These are phyloP conservation scores for Tonatia bakeri DNA, from an alignment of 2,113 vertebrate genomes.

Conservation along the genomic window DNA sequence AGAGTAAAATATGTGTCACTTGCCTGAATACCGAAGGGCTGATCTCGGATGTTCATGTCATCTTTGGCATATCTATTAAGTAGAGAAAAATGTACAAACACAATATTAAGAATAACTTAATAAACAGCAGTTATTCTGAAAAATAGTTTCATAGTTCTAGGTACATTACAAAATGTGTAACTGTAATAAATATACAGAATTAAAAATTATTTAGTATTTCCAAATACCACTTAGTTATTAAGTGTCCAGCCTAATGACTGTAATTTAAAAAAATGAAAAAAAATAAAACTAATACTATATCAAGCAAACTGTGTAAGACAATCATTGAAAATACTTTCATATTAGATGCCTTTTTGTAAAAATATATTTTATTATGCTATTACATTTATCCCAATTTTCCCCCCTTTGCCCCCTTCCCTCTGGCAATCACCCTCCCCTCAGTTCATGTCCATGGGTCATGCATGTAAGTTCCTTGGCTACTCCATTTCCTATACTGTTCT, in stretches of 20 bases:
- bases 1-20: constrained; percentile 70
- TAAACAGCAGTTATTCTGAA: constrained; percentile 1
- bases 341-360: background rate
- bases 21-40: constrained; percentile 99
- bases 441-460: too few species aligned
- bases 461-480: too few species aligned
- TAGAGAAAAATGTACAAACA: constrained; percentile 54
- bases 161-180: background rate
- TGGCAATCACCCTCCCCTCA: too few species aligned
- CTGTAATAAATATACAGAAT: background rate
- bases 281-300: constrained; percentile 37
- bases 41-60: constrained; percentile 99
- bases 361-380: too few species aligned
- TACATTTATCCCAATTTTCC: too few species aligned
- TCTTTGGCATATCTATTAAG: constrained; percentile 94
- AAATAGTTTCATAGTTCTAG: background rate
- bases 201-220: constrained; percentile 10
- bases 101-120: constrained; percentile 33
- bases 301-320: background rate
- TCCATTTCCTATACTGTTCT: too few species aligned
- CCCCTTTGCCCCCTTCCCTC: too few species aligned
- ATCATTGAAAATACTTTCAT: background rate
- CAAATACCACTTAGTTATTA: background rate
- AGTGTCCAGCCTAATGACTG: background rate
- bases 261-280: background rate